Conservation (phyloP, 1,140 invertebrate genomes). For the Hyposmocoma kahamanoa region DNA sequence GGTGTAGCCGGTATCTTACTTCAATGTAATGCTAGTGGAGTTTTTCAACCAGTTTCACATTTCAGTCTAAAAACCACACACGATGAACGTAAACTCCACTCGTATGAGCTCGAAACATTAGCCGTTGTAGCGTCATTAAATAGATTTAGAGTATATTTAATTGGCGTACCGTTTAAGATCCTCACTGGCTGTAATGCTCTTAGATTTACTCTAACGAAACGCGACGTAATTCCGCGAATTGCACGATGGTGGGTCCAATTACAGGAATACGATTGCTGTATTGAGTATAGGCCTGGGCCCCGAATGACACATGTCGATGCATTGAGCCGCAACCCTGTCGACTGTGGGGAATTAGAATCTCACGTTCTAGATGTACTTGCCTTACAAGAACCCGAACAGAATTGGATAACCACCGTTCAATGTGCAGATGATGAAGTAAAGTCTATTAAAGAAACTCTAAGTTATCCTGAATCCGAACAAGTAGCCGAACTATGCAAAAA, state of each 20-base stretch:
- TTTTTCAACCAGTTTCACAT: slow-evolving; percentile 9
- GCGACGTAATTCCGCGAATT: slow-evolving; percentile 23
- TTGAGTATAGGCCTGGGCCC: slow-evolving; percentile 29
- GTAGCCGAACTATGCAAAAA: slow-evolving; percentile 12
- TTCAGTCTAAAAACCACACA: slow-evolving; percentile 10
- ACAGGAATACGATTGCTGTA: slow-evolving; percentile 32
- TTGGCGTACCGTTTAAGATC: slow-evolving; percentile 27
- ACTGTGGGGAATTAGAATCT: not conserved
- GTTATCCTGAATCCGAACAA: slow-evolving; percentile 7
- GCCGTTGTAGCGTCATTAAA: slow-evolving; percentile 27
- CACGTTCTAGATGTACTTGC: slow-evolving; percentile 8
- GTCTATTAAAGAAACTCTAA: slow-evolving; percentile 16
- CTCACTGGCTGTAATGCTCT: slow-evolving; percentile 30
- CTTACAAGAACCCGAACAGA: slow-evolving; percentile 9
- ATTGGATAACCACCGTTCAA: slow-evolving; percentile 28
- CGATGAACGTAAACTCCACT: slow-evolving; percentile 10
- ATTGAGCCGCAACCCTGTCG: slow-evolving; percentile 26
- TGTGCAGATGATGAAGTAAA: slow-evolving; percentile 12
- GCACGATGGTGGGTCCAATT: slow-evolving; percentile 33
- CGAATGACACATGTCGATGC: slow-evolving; percentile 45
- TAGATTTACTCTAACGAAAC: slow-evolving; percentile 21
- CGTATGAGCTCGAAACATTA: slow-evolving; percentile 37
- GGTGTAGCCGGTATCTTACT: slow-evolving; percentile 24
- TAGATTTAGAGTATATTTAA: slow-evolving; percentile 54
- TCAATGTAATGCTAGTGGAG: slow-evolving; percentile 4